These are phyloP conservation scores for Ephestia elutella DNA, from an alignment of 1,140 invertebrate species.

Conservation along the genomic window DNA sequence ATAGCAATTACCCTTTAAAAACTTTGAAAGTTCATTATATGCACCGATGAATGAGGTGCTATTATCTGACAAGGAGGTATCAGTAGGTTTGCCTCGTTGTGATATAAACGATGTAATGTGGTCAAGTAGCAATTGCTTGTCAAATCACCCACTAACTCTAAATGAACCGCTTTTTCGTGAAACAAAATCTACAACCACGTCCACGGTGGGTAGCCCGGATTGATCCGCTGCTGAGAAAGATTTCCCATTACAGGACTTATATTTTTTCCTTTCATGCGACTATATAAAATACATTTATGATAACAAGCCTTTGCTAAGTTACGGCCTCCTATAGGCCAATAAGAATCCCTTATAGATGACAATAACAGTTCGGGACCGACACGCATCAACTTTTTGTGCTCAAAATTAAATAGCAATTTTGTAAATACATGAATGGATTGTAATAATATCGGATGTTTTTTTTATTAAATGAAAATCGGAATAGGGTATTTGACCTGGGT, in stretches of 20 bases:
- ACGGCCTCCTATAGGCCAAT: constrained; percentile 16
- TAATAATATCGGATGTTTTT: constrained; percentile 18
- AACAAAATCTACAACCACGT: constrained; percentile 20
- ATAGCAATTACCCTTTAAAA: constrained; percentile 9
- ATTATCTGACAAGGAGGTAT: constrained; percentile 33
- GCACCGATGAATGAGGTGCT: constrained; percentile 21
- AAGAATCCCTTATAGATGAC: constrained; percentile 12
- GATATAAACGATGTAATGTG: constrained; percentile 21
- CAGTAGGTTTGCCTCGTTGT: constrained; percentile 28
- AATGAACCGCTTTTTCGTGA: too few relatives aligned
- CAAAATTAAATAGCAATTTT: constrained; percentile 18
- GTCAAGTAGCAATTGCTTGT: too few relatives aligned
- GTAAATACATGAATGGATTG: constrained; percentile 16
- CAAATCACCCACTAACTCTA: too few relatives aligned
- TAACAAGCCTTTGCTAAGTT: constrained; percentile 12
- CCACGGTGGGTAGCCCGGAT: constrained; percentile 18
- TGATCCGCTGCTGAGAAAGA: constrained; percentile 5
- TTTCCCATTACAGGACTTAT: constrained; percentile 18
- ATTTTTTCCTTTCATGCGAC: constrained; percentile 7
- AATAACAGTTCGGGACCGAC: constrained; percentile 13
- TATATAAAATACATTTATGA: constrained; percentile 6
- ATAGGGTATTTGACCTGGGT: too few relatives aligned
- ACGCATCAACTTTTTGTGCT: constrained; percentile 16
- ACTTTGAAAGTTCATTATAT: constrained; percentile 13
- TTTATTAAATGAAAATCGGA: constrained; percentile 11